Conservation (phyloP, 2,888 invertebrate species). For the Cheilosia urbana region DNA sequence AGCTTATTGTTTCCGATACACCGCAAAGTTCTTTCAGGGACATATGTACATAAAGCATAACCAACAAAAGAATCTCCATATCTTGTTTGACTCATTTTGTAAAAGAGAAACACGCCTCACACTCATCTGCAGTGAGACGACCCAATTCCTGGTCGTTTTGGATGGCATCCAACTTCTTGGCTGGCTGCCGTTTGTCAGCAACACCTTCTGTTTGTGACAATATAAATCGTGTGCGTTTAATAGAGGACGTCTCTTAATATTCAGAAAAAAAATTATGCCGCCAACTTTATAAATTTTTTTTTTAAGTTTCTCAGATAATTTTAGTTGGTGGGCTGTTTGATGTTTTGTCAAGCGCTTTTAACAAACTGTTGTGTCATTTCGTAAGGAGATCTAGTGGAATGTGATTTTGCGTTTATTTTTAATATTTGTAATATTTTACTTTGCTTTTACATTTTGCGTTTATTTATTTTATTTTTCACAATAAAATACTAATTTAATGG, state of each 20-base stretch:
- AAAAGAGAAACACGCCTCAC: not conserved
- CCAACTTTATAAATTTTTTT: not conserved
- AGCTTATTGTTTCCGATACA: not conserved
- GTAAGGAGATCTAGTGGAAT: not conserved
- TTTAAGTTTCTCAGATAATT: not conserved
- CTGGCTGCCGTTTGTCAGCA: slow-evolving; percentile 51
- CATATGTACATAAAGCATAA: too few species aligned
- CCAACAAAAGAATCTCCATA: not conserved
- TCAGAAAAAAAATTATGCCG: not conserved
- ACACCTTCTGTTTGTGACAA: slow-evolving; percentile 59
- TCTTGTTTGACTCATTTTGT: not conserved
- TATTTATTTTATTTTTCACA: not conserved
- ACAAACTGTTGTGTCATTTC: not conserved
- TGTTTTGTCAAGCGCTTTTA: not conserved
- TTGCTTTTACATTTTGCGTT: not conserved
- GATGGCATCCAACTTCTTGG: slow-evolving; percentile 40
- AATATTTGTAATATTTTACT: not conserved
- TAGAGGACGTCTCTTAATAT: not conserved
- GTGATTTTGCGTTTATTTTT: not conserved
- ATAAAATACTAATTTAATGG: too few species aligned
- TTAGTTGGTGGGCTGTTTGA: not conserved
- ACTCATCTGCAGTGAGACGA: slow-evolving; percentile 13
- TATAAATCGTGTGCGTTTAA: slow-evolving; percentile 19
- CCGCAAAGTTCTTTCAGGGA: not conserved
- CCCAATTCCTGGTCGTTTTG: slow-evolving; percentile 22